These are phyloP conservation scores for Rhinogobio ventralis DNA, from an alignment of 2,797 vertebrate species.

Conservation along the genomic window DNA sequence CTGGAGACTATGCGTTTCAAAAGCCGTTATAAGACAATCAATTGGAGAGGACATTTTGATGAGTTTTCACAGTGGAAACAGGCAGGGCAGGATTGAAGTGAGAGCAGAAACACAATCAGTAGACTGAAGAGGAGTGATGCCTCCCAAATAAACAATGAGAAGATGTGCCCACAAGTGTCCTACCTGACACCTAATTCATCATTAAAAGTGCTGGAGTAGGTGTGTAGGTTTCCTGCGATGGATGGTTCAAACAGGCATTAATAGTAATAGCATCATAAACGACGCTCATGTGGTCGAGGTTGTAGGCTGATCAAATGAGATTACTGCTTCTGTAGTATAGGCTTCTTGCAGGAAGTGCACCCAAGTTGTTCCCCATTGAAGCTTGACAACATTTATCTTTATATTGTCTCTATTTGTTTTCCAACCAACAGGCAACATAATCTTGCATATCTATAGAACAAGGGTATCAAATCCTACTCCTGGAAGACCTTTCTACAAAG, in stretches of 20 bases:
- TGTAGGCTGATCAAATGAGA: constrained; percentile 17
- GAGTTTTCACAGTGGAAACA: constrained; percentile 4
- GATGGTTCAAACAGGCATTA: not conserved
- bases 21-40: constrained; percentile 16
- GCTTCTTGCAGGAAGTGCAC: not conserved
- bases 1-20: constrained; percentile 37
- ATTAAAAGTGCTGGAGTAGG: constrained; percentile 30
- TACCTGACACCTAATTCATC: constrained; percentile 32
- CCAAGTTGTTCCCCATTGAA: not conserved
- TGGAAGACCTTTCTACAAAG: not conserved
- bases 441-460: not conserved
- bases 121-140: constrained; percentile 1
- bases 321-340: constrained; percentile 8
- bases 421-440: not conserved
- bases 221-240: not conserved
- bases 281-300: not conserved
- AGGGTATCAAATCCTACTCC: not conserved
- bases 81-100: not conserved
- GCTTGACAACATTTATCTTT: not conserved
- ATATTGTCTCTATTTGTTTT: not conserved
- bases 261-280: not conserved
- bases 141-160: constrained; percentile 20
- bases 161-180: constrained; percentile 27
- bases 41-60: constrained; percentile 18
- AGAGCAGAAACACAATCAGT: constrained; percentile 13